Evolutionary conservation across 2,797 vertebrate species (phyloP).

Genomic region (Cheracebus regulus): DNA sequence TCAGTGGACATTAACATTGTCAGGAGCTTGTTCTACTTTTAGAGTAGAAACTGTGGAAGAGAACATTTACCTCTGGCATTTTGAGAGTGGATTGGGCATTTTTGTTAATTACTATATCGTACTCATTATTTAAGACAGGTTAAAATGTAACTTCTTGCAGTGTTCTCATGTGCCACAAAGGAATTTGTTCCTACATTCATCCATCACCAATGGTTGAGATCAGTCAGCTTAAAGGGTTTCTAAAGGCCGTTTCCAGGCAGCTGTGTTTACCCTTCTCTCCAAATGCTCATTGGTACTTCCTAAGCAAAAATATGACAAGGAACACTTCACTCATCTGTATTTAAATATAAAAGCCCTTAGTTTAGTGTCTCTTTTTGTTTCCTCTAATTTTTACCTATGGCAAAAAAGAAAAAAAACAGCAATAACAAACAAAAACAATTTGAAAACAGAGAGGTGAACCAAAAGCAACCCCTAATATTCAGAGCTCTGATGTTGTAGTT

Average conservation of each 20-base stretch:
- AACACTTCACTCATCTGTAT: neutral
- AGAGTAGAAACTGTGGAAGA: neutral
- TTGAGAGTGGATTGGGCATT: neutral
- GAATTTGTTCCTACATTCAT: neutral
- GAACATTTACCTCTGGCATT: neutral
- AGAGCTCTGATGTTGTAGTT: neutral
- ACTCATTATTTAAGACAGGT: neutral
- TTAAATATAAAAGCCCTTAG: neutral
- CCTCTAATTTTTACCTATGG: neutral
- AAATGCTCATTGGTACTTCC: neutral
- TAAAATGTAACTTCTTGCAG: slow-evolving; percentile 18
- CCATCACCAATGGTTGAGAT: neutral
- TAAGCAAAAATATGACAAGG: neutral
- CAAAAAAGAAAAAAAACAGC: neutral
- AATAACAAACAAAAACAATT: neutral
- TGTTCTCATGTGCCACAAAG: neutral
- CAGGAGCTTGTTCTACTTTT: neutral
- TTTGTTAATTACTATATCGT: slow-evolving; percentile 1
- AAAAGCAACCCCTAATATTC: neutral
- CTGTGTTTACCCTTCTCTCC: slow-evolving; percentile 2
- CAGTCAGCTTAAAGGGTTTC: neutral
- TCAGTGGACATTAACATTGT: neutral
- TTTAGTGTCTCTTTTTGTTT: neutral
- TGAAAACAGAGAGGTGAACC: neutral
- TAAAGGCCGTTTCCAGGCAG: neutral